Evolutionary conservation across 2,113 vertebrate species (phyloP).

Genomic region (Notechis scutatus): DNA sequence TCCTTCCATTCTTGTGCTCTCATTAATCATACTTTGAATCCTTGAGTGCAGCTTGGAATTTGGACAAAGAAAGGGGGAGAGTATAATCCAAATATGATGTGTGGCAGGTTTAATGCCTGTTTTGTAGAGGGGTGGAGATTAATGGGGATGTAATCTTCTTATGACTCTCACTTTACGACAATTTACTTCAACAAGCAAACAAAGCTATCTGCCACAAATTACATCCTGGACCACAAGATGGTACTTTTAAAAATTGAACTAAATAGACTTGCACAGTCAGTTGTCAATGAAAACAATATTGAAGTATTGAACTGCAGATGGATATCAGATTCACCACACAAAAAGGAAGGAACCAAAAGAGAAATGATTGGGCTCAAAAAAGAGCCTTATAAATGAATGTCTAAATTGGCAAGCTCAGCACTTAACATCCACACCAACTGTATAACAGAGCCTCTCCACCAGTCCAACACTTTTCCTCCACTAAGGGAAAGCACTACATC

Average conservation of each 20-base stretch:
- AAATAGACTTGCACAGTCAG: background rate
- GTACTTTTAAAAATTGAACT: background rate
- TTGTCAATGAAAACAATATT: background rate
- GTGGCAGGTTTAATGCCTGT: background rate
- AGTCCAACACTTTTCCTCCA: background rate
- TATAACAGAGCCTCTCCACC: background rate
- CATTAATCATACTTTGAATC: background rate
- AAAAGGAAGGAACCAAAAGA: background rate
- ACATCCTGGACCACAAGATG: slow-evolving; percentile 2
- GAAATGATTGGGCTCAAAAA: background rate
- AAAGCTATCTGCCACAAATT: slow-evolving; percentile 23
- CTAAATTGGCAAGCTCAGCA: background rate
- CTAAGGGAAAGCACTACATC: background rate
- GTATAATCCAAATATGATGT: background rate
- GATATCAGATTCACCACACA: background rate
- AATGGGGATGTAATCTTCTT: slow-evolving; percentile 6
- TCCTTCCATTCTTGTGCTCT: background rate
- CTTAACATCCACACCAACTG: background rate
- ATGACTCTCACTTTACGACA: slow-evolving; percentile 23
- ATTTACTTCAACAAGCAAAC: background rate
- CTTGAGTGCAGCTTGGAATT: background rate
- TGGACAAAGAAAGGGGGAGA: background rate
- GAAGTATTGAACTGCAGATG: background rate
- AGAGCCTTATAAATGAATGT: background rate
- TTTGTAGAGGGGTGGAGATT: background rate